Percentiles rank a stretch among this genome's conserved stretches.
phyloP scores from a whole-genome alignment of 2,113 vertebrate genomes.

The Corythornis cristatus region DNA sequence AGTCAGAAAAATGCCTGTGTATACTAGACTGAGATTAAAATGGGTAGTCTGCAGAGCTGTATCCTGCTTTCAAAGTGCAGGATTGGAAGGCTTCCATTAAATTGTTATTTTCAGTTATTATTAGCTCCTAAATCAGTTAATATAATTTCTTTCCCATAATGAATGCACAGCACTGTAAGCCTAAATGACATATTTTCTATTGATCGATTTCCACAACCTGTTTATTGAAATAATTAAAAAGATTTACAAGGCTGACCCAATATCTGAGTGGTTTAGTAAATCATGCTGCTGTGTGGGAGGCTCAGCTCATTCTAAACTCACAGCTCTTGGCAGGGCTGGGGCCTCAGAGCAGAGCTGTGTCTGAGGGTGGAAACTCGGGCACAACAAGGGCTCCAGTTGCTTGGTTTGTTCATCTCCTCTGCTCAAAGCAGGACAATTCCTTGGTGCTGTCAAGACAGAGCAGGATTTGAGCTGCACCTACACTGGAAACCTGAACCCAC shows the following conservation, averaged over 20 bases:
- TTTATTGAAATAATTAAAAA: conserved; percentile 70
- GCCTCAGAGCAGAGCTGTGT: background rate
- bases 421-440: background rate
- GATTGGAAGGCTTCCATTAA: conserved; percentile 59
- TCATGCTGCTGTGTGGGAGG: background rate
- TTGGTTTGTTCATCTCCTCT: background rate
- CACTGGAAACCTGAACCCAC: background rate
- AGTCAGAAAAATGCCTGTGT: conserved; percentile 18
- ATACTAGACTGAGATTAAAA: conserved; percentile 38
- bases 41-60: background rate
- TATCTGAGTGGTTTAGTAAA: conserved; percentile 66
- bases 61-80: conserved; percentile 19
- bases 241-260: conserved; percentile 61
- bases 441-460: background rate
- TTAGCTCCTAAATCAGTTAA: conserved; percentile 65
- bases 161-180: conserved; percentile 47
- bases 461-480: background rate
- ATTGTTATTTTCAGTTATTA: conserved; percentile 62
- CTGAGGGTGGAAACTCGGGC: background rate
- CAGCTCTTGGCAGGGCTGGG: background rate
- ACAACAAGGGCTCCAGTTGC: background rate
- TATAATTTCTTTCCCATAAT: conserved; percentile 56
- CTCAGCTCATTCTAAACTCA: background rate
- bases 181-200: conserved; percentile 62
- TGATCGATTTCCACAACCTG: conserved; percentile 65